Evolutionary conservation across 53 echinoderm and acorn worm species (phyloP), one percentile per base, ranked within the genome.

Genomic region (Hippasteria phrygiana): DNA sequence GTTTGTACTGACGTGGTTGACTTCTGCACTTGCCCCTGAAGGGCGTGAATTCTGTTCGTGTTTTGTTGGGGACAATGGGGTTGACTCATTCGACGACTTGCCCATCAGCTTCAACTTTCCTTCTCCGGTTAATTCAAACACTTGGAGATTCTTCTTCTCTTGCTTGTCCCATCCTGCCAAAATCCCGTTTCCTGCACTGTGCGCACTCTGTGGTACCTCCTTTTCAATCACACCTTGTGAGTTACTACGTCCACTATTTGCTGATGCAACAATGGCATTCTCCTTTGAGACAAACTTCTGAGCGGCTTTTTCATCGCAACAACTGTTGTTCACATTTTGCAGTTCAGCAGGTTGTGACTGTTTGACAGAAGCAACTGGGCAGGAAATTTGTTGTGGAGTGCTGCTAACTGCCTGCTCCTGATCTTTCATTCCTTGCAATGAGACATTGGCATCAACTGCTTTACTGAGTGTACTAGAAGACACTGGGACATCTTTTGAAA

Each of bases 321-420:
- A 79, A 43, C 85, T 71, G 85, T 71, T 85, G 50, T 85, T 85
- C n/a, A 43, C 46, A 39, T 85, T 85, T 20, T 51, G 71, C 20
- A 22, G 5, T n/a, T 18, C 34, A n/a, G 59, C 39, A 35, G 40
- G 34, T 3, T 75, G 75, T 2, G 31, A 64, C 50, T 42, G 66
- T 8, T 79, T 79, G 55, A 38, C 10, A 22, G 28, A 28, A 79
- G 27, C 9, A 50, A 50, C 51, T 76, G 48, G 62, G 62, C 59
- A 59, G 8, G 62, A 38, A 55, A 55, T 18, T 38, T 55, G 81
- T 13, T 36, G 64, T 47, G 46, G 27, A 12, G 10, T 54, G 0
- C 12, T 18, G 26, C 12, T 18, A 18, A 55, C 20, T 3, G 81
- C 14, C 27, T 70, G 16, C 43, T 80, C 63, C 4, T 3, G 0